These are phyloP conservation scores for Struthio camelus DNA, from an alignment of 2,113 vertebrate species.

Conservation along the genomic window DNA sequence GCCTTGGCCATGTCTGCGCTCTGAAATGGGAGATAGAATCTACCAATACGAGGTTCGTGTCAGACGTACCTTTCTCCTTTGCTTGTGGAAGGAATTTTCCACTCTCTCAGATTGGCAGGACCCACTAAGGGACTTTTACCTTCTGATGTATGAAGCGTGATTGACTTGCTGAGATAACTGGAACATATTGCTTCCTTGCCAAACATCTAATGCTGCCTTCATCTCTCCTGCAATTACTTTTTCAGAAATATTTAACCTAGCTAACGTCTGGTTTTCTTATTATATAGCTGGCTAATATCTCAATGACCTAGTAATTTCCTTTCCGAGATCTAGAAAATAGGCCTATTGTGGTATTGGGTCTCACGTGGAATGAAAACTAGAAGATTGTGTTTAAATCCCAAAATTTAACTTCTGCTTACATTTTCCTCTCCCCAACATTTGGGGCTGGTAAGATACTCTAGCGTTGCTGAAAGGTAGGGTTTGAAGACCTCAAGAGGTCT, in stretches of 20 bases:
- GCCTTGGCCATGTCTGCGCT: not conserved
- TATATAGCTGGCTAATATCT: not conserved
- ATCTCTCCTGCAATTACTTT: not conserved
- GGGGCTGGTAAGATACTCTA: not conserved
- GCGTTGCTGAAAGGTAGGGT: not conserved
- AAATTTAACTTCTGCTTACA: not conserved
- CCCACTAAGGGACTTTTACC: not conserved
- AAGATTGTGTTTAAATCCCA: not conserved
- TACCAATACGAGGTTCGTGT: accelerated
- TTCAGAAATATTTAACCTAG: not conserved
- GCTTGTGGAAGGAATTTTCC: not conserved
- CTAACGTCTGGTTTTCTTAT: not conserved
- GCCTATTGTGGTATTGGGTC: not conserved
- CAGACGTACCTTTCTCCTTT: not conserved
- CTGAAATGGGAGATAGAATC: not conserved
- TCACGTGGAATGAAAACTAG: not conserved
- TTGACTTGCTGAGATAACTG: not conserved
- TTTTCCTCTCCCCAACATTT: not conserved
- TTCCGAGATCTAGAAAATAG: not conserved
- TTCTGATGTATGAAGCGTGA: not conserved
- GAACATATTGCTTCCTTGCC: not conserved
- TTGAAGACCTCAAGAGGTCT: not conserved
- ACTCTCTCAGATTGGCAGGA: not conserved
- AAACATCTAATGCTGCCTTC: not conserved
- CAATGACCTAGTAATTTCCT: not conserved